A percentile compares a stretch with the other conserved stretches of the same genome.
phyloP scores from a whole-genome alignment of 2,113 vertebrate genomes.

The Anseranas semipalmata region DNA sequence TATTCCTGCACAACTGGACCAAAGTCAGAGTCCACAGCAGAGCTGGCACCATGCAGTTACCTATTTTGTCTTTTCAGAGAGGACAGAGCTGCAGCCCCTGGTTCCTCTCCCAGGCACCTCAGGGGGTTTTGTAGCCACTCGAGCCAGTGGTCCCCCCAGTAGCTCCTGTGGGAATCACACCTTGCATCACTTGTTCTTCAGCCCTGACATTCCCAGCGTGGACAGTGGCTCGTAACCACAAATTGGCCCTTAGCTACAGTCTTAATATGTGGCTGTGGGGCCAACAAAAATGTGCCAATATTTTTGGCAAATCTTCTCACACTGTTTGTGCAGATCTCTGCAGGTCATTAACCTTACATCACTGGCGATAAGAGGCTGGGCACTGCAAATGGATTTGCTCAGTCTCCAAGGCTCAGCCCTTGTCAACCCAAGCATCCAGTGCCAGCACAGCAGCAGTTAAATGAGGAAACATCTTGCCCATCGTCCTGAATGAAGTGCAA shows the following conservation, averaged over 20 bases:
- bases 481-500: not conserved
- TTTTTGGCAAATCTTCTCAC: conserved; percentile 6
- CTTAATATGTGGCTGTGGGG: not conserved
- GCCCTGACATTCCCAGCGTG: fast-evolving
- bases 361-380: not conserved
- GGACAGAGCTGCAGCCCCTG: not conserved
- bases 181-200: not conserved
- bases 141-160: fast-evolving
- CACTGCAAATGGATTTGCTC: not conserved
- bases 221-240: fast-evolving
- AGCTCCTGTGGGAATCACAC: not conserved
- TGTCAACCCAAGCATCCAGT: not conserved
- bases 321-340: conserved; percentile 40
- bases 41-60: fast-evolving
- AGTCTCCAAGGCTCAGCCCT: not conserved
- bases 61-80: not conserved
- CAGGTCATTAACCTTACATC: conserved; percentile 53
- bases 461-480: not conserved
- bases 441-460: not conserved
- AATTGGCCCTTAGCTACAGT: not conserved
- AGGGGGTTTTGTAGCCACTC: not conserved
- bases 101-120: not conserved
- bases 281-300: conserved; percentile 15
- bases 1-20: not conserved
- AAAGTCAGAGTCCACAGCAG: not conserved